phyloP scores from a whole-genome alignment of 1,140 invertebrate species.

The Lucilia sericata region DNA sequence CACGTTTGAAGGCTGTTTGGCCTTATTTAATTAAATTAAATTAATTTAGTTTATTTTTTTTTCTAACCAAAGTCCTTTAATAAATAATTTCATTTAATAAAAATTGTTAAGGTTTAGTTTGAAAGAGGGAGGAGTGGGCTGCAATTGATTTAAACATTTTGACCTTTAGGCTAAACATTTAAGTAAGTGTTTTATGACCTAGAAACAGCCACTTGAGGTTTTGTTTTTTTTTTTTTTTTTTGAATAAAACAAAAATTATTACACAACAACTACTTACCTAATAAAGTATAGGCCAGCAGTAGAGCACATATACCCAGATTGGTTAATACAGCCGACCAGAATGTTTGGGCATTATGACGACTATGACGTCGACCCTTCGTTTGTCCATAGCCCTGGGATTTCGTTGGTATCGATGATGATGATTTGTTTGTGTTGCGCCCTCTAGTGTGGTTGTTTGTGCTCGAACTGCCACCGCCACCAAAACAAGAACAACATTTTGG shows the following conservation, averaged over 20 bases:
- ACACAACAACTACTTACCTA: conserved; percentile 68
- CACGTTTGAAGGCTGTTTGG: not conserved
- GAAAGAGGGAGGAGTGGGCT: no score
- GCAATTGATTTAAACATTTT: not conserved
- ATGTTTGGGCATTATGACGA: conserved; percentile 55
- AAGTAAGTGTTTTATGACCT: not conserved
- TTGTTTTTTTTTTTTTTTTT: no score
- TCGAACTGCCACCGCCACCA: conserved; percentile 40
- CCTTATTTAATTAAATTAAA: not conserved
- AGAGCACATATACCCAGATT: conserved; percentile 90
- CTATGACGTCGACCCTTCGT: conserved; percentile 55
- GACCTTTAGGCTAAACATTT: not conserved
- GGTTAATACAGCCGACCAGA: conserved; percentile 79
- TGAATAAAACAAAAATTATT: not conserved
- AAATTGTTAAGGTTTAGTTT: no score
- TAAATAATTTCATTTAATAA: not conserved
- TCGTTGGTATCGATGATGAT: conserved; percentile 51
- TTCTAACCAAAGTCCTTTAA: not conserved
- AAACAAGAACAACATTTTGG: conserved; percentile 61
- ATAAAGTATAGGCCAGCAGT: conserved; percentile 88
- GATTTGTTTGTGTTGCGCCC: conserved; percentile 48
- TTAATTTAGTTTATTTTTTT: not conserved
- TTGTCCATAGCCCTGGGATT: conserved; percentile 39
- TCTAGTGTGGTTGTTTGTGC: not conserved
- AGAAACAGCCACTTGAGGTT: not conserved